Percentiles rank a stretch among this genome's conserved stretches.
Evolutionary conservation across 2,888 invertebrate species (phyloP).

Genomic region (Melanostoma mellinum): DNA sequence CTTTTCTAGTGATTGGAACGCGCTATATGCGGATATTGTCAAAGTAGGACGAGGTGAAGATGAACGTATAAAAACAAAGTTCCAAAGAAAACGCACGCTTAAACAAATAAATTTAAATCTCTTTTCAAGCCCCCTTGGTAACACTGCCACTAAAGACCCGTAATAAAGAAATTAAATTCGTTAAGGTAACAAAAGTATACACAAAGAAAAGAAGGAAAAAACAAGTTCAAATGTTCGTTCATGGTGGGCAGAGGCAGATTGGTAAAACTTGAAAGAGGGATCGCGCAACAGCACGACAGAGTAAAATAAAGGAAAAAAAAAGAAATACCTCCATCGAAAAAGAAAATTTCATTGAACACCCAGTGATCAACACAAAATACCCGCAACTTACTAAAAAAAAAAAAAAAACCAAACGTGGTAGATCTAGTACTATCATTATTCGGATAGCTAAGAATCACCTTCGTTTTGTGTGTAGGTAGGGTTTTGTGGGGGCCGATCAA

Average conservation of each 20-base stretch:
- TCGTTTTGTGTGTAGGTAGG: constrained; percentile 10
- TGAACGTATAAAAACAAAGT: too few species aligned
- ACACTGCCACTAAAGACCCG: background rate
- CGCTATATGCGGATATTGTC: too few species aligned
- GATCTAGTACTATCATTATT: constrained; percentile 50
- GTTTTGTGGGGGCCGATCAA: constrained; percentile 17
- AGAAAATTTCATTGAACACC: constrained; percentile 52
- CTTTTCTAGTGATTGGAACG: too few species aligned
- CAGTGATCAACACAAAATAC: constrained; percentile 49
- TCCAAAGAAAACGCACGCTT: background rate
- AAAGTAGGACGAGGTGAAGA: too few species aligned
- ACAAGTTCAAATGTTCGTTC: constrained; percentile 32
- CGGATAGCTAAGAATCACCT: constrained; percentile 20
- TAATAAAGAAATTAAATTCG: constrained; percentile 62
- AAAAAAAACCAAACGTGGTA: constrained; percentile 14
- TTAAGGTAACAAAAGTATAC: constrained; percentile 34
- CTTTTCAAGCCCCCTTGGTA: background rate
- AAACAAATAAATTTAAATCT: background rate
- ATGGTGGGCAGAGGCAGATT: constrained; percentile 19
- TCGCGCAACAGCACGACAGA: constrained; percentile 21
- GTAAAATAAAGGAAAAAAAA: constrained; percentile 2
- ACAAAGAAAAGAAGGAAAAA: constrained; percentile 30
- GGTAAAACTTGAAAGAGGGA: constrained; percentile 18
- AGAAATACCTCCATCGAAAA: constrained; percentile 18
- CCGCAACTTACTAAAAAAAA: constrained; percentile 8